These are phyloP conservation scores for Hemichromis elongatus DNA, from an alignment of 2,113 vertebrate species.

Conservation along the genomic window DNA sequence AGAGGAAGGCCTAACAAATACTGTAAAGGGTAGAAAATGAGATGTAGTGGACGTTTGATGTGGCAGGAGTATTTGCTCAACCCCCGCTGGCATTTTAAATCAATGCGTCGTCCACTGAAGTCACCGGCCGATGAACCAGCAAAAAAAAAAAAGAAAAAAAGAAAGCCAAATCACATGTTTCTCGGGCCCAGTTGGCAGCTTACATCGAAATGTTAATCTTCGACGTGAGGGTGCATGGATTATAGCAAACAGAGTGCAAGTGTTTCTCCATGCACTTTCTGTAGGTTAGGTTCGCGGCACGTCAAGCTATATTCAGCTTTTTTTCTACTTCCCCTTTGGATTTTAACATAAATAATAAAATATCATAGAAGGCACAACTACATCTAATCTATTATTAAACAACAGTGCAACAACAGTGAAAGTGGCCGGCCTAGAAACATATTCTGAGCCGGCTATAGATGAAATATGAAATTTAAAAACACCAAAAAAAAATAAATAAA, in stretches of 20 bases:
- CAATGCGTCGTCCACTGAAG: neutral
- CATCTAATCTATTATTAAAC: constrained; percentile 47
- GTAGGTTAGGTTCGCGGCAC: neutral
- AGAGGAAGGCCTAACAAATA: neutral
- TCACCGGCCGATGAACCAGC: constrained; percentile 17
- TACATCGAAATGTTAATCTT: neutral
- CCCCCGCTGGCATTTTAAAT: neutral
- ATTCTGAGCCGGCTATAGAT: neutral
- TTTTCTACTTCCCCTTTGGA: neutral
- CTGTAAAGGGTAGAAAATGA: neutral
- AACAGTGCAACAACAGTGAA: neutral
- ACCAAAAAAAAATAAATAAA: neutral
- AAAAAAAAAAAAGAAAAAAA: constrained; percentile 10
- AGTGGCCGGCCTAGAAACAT: neutral
- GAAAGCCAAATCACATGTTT: constrained; percentile 62
- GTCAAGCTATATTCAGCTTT: neutral
- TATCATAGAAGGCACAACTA: constrained; percentile 10
- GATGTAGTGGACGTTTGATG: neutral
- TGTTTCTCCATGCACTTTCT: neutral
- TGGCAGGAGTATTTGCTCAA: neutral
- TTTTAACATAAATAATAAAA: constrained; percentile 48
- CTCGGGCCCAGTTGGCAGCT: neutral
- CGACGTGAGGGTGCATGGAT: neutral
- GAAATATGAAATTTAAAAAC: neutral
- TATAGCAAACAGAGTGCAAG: neutral